These are phyloP conservation scores for Orchesella flavescens DNA, from an alignment of 2,888 invertebrate species.

Conservation along the genomic window DNA sequence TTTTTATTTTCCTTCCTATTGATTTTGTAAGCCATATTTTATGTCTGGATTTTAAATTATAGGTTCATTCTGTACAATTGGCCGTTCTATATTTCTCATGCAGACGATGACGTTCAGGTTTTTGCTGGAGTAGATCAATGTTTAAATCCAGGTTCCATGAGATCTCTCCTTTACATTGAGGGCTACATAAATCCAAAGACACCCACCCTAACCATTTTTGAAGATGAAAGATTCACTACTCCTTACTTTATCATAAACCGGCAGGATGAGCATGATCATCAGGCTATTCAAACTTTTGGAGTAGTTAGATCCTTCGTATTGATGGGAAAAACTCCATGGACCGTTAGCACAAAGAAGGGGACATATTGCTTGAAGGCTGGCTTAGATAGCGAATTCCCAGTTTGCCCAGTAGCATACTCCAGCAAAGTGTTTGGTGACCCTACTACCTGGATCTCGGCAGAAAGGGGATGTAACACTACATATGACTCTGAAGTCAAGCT, in stretches of 20 bases:
- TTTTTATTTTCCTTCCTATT: neutral
- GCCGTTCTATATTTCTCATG: constrained; percentile 16
- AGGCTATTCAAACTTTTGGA: neutral
- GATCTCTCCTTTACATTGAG: constrained; percentile 4
- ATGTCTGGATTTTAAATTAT: neutral
- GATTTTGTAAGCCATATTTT: neutral
- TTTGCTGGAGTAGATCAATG: constrained; percentile 40
- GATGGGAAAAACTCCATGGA: constrained; percentile 39
- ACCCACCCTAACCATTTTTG: constrained; percentile 28
- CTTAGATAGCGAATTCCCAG: constrained; percentile 1
- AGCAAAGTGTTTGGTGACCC: neutral
- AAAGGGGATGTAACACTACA: neutral
- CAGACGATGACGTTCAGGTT: constrained; percentile 26
- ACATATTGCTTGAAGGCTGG: constrained; percentile 32
- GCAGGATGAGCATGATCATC: constrained; percentile 8
- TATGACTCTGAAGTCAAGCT: neutral
- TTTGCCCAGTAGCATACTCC: constrained; percentile 32
- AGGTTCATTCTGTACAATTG: constrained; percentile 42
- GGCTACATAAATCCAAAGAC: neutral
- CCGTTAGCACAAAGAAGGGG: neutral
- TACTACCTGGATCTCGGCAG: neutral
- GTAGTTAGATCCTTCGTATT: constrained; percentile 21
- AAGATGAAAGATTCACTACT: constrained; percentile 10
- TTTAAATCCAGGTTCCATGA: constrained; percentile 8
- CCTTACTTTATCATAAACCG: neutral